A percentile compares a stretch with the other conserved stretches of the same genome.
Evolutionary conservation across 2,113 vertebrate species (phyloP).

Genomic region (Zosterops lateralis): DNA sequence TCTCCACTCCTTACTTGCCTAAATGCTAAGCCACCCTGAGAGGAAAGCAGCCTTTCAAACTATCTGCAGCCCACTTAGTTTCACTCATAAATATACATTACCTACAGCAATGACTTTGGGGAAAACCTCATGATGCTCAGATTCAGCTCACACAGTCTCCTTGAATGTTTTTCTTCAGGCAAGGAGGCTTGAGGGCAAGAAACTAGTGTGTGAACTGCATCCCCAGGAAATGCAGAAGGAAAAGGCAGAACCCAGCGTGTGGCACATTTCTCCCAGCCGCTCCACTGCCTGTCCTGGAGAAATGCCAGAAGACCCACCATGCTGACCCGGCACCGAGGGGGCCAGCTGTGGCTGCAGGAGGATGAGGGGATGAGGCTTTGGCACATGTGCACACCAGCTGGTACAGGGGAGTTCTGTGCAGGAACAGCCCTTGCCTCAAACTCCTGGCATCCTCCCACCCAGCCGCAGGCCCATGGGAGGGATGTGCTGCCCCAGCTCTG

Average conservation of each 20-base stretch:
- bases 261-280: not conserved
- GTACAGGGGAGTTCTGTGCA: not conserved
- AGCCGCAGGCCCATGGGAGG: rapidly evolving
- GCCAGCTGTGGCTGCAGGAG: rapidly evolving
- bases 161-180: constrained; percentile 43
- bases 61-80: constrained; percentile 34
- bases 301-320: rapidly evolving
- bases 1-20: not conserved
- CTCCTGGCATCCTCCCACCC: not conserved
- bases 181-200: constrained; percentile 5
- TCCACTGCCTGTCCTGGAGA: not conserved
- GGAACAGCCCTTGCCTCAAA: rapidly evolving
- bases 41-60: constrained; percentile 9
- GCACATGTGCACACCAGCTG: not conserved
- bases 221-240: not conserved
- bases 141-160: constrained; percentile 31
- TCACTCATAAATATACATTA: constrained; percentile 53
- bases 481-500: not conserved
- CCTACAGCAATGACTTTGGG: constrained; percentile 35
- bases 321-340: rapidly evolving
- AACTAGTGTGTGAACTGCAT: not conserved
- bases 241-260: rapidly evolving
- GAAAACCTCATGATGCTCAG: not conserved
- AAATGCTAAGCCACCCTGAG: not conserved
- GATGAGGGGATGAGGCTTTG: not conserved